Evolutionary conservation across 1,140 invertebrate species (phyloP), one percentile per base, ranked within the genome.

Genomic region (Panagrolaimus sp.): DNA sequence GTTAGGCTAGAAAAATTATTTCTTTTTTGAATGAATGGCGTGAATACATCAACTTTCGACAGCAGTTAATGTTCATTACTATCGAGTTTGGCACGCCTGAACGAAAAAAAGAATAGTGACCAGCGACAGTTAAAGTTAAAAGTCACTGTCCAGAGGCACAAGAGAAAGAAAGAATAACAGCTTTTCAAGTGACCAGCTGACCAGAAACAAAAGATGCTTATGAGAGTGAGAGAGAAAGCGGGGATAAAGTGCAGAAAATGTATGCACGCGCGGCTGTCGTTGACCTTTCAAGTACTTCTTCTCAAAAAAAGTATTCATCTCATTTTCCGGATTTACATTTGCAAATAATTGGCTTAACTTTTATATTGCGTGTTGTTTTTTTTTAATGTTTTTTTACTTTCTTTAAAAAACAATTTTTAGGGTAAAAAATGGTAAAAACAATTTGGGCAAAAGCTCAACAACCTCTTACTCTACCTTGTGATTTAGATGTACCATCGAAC

Each of bases 391-490:
- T n/a, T n/a, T n/a, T n/a, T n/a, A n/a, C 51, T 57, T 20, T 51
- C 8, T 51, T 25, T 51, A 0, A 25, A 25, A 25, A 25, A 25
- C 20, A 20, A n/a, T 13, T 57, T 53, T 27, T 57, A 11, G 27
- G 8, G 14, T 5, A 57, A 9, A 16, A 57, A 27, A 66, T 66
- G 46, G 16, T 38, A 8, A 45, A 72, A 68, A 72, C 51, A 7
- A 44, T 71, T 27, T 72, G 71, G 71, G 71, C 71, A 5, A 53
- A 69, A n/a, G 14, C 27, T 14, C 38, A 38, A 13, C 70, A 72
- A 31, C 71, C 71, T n/a, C 43, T 72, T 27, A 57, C 65, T 42
- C 43, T 72, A 11, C 71, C 71, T 3, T 72, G 71, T n/a, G 46
- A 46, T 43, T 23, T 72, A 8, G 13, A 72, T 20, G n/a, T 45